phyloP scores from a whole-genome alignment of 2,113 vertebrate species.

The Sterna hirundo region DNA sequence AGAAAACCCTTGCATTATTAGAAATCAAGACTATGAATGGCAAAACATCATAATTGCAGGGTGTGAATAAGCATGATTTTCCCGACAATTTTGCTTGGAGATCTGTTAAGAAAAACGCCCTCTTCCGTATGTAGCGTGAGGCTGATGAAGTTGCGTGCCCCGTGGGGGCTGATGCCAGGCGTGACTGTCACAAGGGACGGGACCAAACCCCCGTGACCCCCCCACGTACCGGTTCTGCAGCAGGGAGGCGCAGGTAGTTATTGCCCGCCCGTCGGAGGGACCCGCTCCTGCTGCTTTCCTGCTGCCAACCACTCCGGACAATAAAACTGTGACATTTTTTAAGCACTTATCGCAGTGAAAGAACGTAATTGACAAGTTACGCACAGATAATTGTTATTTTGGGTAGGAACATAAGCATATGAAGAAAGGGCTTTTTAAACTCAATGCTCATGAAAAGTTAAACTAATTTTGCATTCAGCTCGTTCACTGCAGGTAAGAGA shows the following conservation, averaged over 20 bases:
- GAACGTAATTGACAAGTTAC: neutral
- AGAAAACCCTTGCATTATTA: neutral
- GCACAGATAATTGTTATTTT: neutral
- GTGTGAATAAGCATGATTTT: neutral
- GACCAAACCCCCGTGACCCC: neutral
- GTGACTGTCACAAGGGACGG: neutral
- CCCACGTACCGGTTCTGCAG: neutral
- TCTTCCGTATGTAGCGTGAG: neutral
- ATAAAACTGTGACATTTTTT: neutral
- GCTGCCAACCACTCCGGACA: neutral
- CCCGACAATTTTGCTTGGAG: neutral
- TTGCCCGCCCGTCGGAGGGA: neutral
- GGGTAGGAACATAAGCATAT: neutral
- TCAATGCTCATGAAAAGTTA: neutral
- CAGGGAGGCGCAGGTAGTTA: neutral
- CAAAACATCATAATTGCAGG: neutral
- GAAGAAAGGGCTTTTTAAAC: neutral
- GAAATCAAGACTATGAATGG: neutral
- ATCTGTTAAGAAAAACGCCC: neutral
- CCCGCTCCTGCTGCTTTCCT: neutral
- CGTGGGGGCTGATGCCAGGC: neutral
- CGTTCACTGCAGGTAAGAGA: neutral
- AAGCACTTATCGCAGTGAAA: neutral
- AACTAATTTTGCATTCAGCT: neutral
- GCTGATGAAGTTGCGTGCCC: neutral